Evolutionary conservation across 2,888 invertebrate genomes (phyloP), one percentile per base, ranked within the genome.

Genomic region (Zaprionus obscuricornis): DNA sequence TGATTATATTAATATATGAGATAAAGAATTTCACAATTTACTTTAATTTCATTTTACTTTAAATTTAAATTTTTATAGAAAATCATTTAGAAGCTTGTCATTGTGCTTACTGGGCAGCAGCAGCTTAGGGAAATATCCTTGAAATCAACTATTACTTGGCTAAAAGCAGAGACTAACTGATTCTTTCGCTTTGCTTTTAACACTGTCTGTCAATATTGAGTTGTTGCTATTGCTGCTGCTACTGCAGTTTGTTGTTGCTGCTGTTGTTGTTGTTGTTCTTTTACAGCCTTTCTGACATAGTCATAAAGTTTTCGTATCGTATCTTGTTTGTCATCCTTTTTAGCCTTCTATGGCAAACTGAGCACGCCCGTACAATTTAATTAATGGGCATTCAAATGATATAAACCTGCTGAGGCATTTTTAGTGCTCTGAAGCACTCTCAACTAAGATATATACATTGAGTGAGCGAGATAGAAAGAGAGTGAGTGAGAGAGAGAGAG

Each of bases 381-480:
- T 83, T 85, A 83, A 85, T 77, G 79, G 74, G 37, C 86, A 82
- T 86, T 86, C 85, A 86, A 82, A 73, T 82, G 86, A 81, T 81
- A 84, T 74, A 74, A 84, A 86, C 69, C 74, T 69, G 63, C 63
- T 42, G 60, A 72, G 86, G 77, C 81, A 69, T 62, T 85, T 79
- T 79, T 85, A 79, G 83, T 85, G 78, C 78, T 60, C 39, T 62
- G 64, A 60, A 60, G 24, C 33, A 22, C 7, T 4, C 5, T 7
- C 22, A 4, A 22, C 4, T 4, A 4, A 22, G 7, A 22, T 22
- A 22, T 7, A 22, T 7, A 22, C 22, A 22, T 4, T 6, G 22
- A 22, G n/a, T n/a, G n/a, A n/a, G n/a, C n/a, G n/a, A 22, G 22
- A 6, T 6, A 22, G 22, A 22, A 7, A 22, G 22, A 22, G 22